phyloP scores from a whole-genome alignment of 2,113 vertebrate genomes.

The Porphyrio hochstetteri region DNA sequence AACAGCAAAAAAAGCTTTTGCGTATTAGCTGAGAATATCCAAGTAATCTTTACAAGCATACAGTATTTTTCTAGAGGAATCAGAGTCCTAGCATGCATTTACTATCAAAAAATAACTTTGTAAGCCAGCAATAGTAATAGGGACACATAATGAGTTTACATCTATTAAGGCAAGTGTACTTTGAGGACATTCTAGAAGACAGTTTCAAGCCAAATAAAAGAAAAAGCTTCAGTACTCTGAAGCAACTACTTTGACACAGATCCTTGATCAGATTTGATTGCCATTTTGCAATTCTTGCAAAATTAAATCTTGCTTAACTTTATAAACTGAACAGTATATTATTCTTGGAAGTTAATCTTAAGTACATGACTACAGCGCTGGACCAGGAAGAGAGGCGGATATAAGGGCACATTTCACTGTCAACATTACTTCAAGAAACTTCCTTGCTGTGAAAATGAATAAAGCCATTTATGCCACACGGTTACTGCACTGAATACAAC shows the following conservation, averaged over 20 bases:
- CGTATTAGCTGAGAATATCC: neutral
- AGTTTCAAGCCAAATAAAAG: neutral
- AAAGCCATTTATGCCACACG: neutral
- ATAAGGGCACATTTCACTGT: neutral
- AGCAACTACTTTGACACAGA: neutral
- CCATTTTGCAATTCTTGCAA: neutral
- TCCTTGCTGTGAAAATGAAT: neutral
- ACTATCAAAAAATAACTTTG: neutral
- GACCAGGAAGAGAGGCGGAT: neutral
- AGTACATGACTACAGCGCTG: neutral
- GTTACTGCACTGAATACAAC: neutral
- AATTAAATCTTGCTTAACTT: neutral
- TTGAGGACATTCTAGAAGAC: neutral
- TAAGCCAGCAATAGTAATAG: neutral
- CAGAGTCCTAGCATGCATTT: neutral
- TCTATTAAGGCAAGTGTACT: neutral
- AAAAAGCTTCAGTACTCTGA: neutral
- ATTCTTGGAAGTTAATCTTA: neutral
- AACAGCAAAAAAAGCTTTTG: neutral
- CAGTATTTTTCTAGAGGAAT: neutral
- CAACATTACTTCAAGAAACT: neutral
- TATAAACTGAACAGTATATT: neutral
- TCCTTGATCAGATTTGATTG: neutral
- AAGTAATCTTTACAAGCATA: neutral
- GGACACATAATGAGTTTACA: neutral